Evolutionary conservation across 2,888 invertebrate genomes (phyloP).

Genomic region (Helleia helle): DNA sequence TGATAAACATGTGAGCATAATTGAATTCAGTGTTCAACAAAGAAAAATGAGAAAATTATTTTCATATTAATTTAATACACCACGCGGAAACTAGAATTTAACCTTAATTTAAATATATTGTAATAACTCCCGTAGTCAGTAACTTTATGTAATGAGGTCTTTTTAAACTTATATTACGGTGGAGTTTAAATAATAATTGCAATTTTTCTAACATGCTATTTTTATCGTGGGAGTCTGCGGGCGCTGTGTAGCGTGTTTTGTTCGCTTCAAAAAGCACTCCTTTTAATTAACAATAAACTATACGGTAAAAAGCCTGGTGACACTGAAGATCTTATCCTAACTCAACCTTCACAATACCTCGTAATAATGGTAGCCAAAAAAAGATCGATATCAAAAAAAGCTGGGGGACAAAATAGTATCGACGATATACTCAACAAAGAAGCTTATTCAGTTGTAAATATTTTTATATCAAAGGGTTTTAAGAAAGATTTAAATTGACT

Average conservation of each 20-base stretch:
- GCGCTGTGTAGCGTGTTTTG: conserved; percentile 28
- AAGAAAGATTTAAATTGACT: conserved; percentile 45
- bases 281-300: conserved; percentile 46
- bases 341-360: conserved; percentile 62
- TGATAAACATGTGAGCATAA: too few relatives aligned
- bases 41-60: too few relatives aligned
- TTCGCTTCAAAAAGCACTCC: conserved; percentile 51
- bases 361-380: conserved; percentile 69
- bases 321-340: conserved; percentile 68
- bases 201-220: conserved; percentile 1
- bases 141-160: background rate
- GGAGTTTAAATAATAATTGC: background rate
- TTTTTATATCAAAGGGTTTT: conserved; percentile 57
- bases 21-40: too few relatives aligned
- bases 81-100: too few relatives aligned
- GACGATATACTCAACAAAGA: conserved; percentile 35
- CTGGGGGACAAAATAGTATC: conserved; percentile 58
- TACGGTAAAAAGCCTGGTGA: conserved; percentile 55
- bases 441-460: conserved; percentile 49
- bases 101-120: too few relatives aligned
- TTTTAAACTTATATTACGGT: background rate
- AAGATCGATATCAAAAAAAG: conserved; percentile 67
- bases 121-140: too few relatives aligned
- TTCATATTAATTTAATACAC: too few relatives aligned
- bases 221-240: conserved; percentile 5